Evolutionary conservation across 2,888 invertebrate species (phyloP).

Genomic region (Sesamia inferens): DNA sequence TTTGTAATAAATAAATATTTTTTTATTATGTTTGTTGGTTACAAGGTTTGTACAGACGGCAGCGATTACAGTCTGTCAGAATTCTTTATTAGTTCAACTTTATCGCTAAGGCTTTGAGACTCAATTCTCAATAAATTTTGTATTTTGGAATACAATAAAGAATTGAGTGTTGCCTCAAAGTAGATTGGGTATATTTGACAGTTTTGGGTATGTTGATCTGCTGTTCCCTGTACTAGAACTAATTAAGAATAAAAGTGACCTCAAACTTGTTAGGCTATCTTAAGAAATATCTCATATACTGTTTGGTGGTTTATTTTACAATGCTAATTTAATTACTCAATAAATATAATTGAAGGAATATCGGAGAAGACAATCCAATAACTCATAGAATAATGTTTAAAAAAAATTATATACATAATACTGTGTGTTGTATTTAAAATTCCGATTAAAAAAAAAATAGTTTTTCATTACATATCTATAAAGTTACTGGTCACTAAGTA

Average conservation of each 20-base stretch:
- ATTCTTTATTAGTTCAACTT: no score
- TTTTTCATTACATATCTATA: neutral
- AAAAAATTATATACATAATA: neutral
- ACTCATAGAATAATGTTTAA: no score
- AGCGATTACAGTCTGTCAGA: no score
- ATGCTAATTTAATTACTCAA: neutral
- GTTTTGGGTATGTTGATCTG: no score
- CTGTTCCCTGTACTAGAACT: no score
- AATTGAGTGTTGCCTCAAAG: no score
- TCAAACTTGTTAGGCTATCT: neutral
- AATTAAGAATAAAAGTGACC: neutral
- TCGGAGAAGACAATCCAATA: neutral
- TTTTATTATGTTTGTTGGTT: neutral
- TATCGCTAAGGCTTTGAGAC: no score
- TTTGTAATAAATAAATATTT: conserved; percentile 9
- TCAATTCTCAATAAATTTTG: no score
- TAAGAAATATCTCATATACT: neutral
- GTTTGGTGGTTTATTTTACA: neutral
- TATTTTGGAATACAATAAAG: no score
- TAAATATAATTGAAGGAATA: neutral
- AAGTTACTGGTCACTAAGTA: conserved; percentile 16
- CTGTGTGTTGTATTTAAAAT: neutral
- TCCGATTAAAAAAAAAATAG: neutral
- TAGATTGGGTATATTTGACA: no score
- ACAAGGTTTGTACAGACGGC: neutral